Base-by-base conservation (phyloP, 2,113 vertebrate genomes). In the Phodopus roborovskii region DNA sequence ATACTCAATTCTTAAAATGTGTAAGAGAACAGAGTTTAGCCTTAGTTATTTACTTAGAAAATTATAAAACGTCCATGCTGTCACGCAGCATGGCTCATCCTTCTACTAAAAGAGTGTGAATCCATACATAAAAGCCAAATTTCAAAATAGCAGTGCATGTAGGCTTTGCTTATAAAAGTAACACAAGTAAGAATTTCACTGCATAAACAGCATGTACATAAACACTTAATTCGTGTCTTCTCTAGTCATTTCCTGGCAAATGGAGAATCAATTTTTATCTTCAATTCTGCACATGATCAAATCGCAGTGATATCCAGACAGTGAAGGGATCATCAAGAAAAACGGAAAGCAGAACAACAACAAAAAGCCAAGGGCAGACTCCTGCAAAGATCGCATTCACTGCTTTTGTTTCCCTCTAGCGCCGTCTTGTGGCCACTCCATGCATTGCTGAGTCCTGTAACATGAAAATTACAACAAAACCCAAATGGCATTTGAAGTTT, bases 391-490 rank as follows among this genome's bases (percentile, higher is more conserved):
- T 36, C 5, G 56, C 28, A 7, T 7, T n/a, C 89, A 48, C 3
- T 33, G 13, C 42, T 77, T 96, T 96, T 48, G 36, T 84, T 97
- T 96, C 92, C 85, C 94, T 97, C 71, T 86, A 86, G 90, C 88
- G 85, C 93, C 66, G n/a, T 58, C 97, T 98, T 33, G 96, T 96
- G 97, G 97, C 68, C 77, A 90, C n/a, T 2, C 33, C 0, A 17
- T 73, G 33, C 70, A 95, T 42, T 95, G 92, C 92, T 86, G 19
- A 93, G 88, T 70, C 17, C 39, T 90, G 26, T 1, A 92, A 56
- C 7, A 75, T 53, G 9, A 86, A 79, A 90, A 81, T 86, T 26
- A 91, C 7, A 39, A 4, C 17, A 84, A 75, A 96, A 24, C 71
- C 28, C 39, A 68, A 45, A 68, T n/a, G 77, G 42, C 10, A 33